A percentile compares a stretch with the other conserved stretches of the same genome.
Conservation (phyloP, 2,888 invertebrate species). For the Ryuthela nishihirai region DNA sequence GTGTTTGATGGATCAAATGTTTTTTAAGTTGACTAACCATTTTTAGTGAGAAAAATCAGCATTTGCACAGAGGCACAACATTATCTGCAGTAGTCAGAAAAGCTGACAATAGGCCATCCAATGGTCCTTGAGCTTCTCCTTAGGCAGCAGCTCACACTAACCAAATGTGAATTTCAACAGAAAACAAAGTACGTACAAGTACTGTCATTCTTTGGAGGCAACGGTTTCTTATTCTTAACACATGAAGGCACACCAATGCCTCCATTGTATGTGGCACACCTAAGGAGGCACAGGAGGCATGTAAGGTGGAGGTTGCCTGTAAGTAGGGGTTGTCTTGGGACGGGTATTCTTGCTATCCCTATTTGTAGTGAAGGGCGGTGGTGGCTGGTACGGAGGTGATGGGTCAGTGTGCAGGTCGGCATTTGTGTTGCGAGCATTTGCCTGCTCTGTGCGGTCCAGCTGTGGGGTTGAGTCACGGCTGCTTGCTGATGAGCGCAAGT, state of each 20-base stretch:
- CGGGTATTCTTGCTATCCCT: slow-evolving; percentile 66
- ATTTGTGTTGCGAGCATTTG: slow-evolving; percentile 29
- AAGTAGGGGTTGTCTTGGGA: slow-evolving; percentile 81
- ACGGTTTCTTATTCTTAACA: too few species aligned
- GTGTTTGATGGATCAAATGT: too few species aligned
- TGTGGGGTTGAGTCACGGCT: slow-evolving; percentile 51
- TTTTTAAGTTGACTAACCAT: slow-evolving; percentile 4
- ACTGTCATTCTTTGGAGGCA: slow-evolving; percentile 36
- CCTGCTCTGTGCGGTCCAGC: slow-evolving; percentile 34
- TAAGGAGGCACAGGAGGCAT: slow-evolving; percentile 67
- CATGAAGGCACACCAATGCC: slow-evolving; percentile 33
- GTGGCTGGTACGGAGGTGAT: slow-evolving; percentile 73
- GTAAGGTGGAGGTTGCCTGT: slow-evolving; percentile 94
- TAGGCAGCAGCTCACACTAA: not conserved
- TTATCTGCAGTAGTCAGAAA: slow-evolving; percentile 7
- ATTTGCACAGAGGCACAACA: slow-evolving; percentile 19
- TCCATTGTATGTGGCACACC: slow-evolving; percentile 16
- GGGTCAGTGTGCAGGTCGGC: slow-evolving; percentile 36
- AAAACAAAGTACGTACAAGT: slow-evolving; percentile 6
- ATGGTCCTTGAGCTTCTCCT: too few species aligned
- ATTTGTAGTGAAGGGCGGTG: slow-evolving; percentile 73
- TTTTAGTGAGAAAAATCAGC: slow-evolving; percentile 12
- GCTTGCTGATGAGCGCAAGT: slow-evolving; percentile 57
- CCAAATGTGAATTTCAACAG: not conserved
- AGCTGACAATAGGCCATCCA: too few species aligned